Conservation (phyloP, 2,113 vertebrate species). For the Phocoena phocoena region DNA sequence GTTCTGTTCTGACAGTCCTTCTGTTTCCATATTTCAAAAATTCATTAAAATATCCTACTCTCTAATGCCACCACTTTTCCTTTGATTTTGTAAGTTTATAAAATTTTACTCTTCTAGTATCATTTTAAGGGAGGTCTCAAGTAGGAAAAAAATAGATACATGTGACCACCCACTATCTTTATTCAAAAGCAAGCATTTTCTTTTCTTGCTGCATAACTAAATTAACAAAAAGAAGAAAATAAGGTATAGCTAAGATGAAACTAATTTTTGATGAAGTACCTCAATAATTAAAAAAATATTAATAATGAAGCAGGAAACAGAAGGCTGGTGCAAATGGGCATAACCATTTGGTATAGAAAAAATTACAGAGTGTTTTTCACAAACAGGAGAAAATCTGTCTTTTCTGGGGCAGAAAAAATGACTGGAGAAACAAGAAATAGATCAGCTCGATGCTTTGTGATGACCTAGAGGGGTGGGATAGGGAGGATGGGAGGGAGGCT, state of each 20-base stretch:
- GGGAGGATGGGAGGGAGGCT: too few relatives aligned
- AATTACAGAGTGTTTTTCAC: not conserved
- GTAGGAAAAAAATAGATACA: not conserved
- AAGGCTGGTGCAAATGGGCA: not conserved
- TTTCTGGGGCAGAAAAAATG: not conserved
- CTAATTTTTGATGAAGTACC: not conserved
- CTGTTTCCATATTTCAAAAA: conserved; percentile 21
- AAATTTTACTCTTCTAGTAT: not conserved
- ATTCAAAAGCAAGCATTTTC: not conserved
- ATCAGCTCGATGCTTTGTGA: too few relatives aligned
- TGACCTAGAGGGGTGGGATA: too few relatives aligned
- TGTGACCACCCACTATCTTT: not conserved
- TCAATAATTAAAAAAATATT: not conserved
- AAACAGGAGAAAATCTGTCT: not conserved
- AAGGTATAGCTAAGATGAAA: not conserved
- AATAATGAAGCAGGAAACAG: not conserved
- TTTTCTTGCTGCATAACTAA: not conserved
- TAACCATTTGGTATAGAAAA: not conserved
- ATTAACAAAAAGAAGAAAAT: not conserved
- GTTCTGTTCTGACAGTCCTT: not conserved
- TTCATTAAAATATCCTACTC: not conserved
- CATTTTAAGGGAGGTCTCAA: not conserved
- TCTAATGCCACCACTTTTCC: not conserved
- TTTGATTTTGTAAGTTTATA: not conserved
- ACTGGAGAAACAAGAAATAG: not conserved